Evolutionary conservation across 2,888 invertebrate genomes (phyloP), one percentile per base, ranked within the genome.

Genomic region (Melikaiella ostensackeni): DNA sequence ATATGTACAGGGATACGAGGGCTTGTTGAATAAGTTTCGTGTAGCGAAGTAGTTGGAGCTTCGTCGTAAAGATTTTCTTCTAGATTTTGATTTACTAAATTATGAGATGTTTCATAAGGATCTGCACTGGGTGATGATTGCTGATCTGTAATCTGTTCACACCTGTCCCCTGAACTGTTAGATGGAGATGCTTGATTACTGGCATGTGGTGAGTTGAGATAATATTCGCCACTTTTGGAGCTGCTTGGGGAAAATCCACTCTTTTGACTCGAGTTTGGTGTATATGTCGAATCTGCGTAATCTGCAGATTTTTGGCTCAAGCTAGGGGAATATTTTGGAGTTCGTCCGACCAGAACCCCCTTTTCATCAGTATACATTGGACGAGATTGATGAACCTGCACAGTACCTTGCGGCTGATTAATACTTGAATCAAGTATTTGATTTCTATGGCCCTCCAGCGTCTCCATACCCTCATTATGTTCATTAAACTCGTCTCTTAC

Each of bases 151-250:
- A 86, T 83, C 13, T 81, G 85, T 13, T 87, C 88, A 11, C 79
- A 77, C 21, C 77, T 82, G n/a, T 85, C 84, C 3, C 42, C 76
- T 30, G 82, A 82, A 61, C 82, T 83, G 33, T 75, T 81, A 2
- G 59, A 30, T 8, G 81, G 83, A 1, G 80, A 83, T 11, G 79
- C 77, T n/a, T 80, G 78, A 33, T 30, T 78, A 55, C 75, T 81
- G n/a, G 64, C 76, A 75, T 33, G 85, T 77, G 77, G 82, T 77
- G 75, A 83, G 62, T 35, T 75, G 85, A 90, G 74, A 76, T 90
- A 90, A 57, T 90, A 90, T 57, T 90, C 90, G 5, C 90, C 90
- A 76, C 90, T 90, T 76, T 90, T 90, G 5, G 90, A 90, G 70
- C 90, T 90, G 0, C 88, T 84, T 1, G 90, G 90, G 5, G 90